Base-by-base conservation (phyloP, 1,140 invertebrate genomes). In the Camponotus vicinus region DNA sequence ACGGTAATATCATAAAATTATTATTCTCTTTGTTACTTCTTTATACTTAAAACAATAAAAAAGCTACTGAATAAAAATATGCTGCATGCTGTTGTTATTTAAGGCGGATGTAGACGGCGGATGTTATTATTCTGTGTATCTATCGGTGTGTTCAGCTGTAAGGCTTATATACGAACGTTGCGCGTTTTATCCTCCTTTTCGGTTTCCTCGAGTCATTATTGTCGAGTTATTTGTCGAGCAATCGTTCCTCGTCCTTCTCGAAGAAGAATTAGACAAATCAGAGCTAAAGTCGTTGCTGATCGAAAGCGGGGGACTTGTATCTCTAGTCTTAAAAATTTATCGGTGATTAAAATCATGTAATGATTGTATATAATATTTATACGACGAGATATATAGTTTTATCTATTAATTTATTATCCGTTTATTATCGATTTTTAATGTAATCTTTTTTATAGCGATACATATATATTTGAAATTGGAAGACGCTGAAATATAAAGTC, bases 1-100 rank as follows among this genome's bases (percentile, higher is more conserved):
- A 92, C 89, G 88, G 69, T 92, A 92, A 94, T 94, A 95, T 94
- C 93, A 94, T 94, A 90, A 95, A 95, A 94, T 94, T 94, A 95
- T 94, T 94, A 94, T 94, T 94, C 94, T 94, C 94, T 94, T 95
- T 94, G 94, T 95, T 95, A 95, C 94, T 94, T 95, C 94, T 94
- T 94, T 94, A 95, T 95, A 94, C 94, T 95, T 94, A 94, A 94
- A 94, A 94, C 92, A 94, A 94, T 93, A 94, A 95, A 95, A 95
- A 94, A 94, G 91, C 93, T 94, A 94, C 93, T 94, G 90, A 94
- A 93, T 93, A 93, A 94, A 83, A 94, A 93, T 86, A 89, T 86
- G 78, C 49, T 78, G 71, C 84, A 83, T 77, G 15, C 49, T 52
- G 84, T 88, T 88, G 86, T 93, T 91, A 90, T 93, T 93, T 89